phyloP scores from a whole-genome alignment of 2,888 invertebrate genomes.

The Troilus luridus region DNA sequence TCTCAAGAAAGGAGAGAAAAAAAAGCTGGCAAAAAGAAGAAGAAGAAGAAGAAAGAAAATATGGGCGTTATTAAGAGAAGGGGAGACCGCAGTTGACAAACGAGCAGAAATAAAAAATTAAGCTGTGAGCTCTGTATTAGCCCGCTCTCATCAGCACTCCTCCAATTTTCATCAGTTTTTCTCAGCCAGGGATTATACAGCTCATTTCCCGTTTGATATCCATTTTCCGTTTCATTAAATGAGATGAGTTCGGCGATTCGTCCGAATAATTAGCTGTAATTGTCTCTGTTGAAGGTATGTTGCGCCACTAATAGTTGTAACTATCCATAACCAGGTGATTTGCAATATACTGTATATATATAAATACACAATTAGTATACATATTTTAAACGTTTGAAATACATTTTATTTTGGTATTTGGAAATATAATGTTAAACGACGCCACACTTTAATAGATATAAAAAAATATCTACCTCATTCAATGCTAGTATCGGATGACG shows the following conservation, averaged over 20 bases:
- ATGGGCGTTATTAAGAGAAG: constrained; percentile 36
- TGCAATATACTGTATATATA: too few relatives aligned
- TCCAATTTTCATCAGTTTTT: constrained; percentile 44
- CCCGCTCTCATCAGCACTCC: constrained; percentile 1
- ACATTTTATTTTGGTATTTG: too few relatives aligned
- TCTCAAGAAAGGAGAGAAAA: not conserved
- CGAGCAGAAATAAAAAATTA: constrained; percentile 45
- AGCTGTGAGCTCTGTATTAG: constrained; percentile 28
- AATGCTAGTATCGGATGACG: too few relatives aligned
- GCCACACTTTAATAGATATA: too few relatives aligned
- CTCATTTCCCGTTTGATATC: constrained; percentile 32
- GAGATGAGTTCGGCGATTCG: not conserved
- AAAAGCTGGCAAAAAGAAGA: not conserved
- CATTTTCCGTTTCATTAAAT: constrained; percentile 18
- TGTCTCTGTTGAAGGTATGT: not conserved
- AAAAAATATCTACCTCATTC: too few relatives aligned
- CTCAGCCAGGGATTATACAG: constrained; percentile 23
- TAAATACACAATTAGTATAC: too few relatives aligned
- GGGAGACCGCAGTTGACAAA: constrained; percentile 43
- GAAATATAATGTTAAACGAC: too few relatives aligned
- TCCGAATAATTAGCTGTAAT: not conserved
- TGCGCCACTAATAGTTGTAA: not conserved
- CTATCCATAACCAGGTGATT: not conserved
- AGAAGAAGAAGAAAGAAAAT: constrained; percentile 27
- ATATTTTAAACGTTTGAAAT: too few relatives aligned